Evolutionary conservation across 2,797 vertebrate genomes (phyloP), one percentile per base, ranked within the genome.

Genomic region (Loris lydekkerianus): DNA sequence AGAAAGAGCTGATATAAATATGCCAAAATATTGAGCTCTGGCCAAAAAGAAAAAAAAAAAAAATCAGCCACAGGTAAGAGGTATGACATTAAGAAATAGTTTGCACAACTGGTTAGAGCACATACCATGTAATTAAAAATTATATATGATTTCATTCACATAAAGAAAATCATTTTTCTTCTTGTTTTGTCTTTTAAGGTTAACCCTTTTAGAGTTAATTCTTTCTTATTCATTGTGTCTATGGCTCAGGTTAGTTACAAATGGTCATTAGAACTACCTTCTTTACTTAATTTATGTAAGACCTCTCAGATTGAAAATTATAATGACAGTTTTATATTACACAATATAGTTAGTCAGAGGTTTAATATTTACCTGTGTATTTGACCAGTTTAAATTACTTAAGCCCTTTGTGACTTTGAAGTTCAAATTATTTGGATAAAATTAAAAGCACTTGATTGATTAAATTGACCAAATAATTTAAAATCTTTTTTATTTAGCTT

Each of bases 381-480:
- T 80, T 89, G 23, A 73, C 34, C 86, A 34, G 14, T 72, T 93
- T 84, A 65, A 93, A 85, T 92, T 90, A 72, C 37, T 84, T 58
- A 94, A 94, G 34, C 7, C 17, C 18, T 31, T 49, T 40, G 18
- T 85, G 37, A 84, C 17, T 73, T 92, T 53, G 87, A 31, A 69
- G 13, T 58, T 14, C 60, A 93, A 86, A 88, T 49, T 91, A 67
- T 94, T 83, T 95, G 34, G 23, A 65, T 53, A 15, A 92, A 93
- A 97, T 58, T 43, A 13, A 92, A 93, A 97, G 61, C 2, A n/a
- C 27, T 89, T 92, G n/a, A 86, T 63, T 94, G 13, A 85, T 93
- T 87, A 93, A 85, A 78, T 61, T 86, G 46, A 31, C 5, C 23
- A 91, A 91, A 67, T 84, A 77, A 92, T 73, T 91, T 67, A 78